A percentile compares a stretch with the other conserved stretches of the same genome.
Conservation (phyloP, 2,113 vertebrate genomes). For the Oncorhynchus masou region DNA sequence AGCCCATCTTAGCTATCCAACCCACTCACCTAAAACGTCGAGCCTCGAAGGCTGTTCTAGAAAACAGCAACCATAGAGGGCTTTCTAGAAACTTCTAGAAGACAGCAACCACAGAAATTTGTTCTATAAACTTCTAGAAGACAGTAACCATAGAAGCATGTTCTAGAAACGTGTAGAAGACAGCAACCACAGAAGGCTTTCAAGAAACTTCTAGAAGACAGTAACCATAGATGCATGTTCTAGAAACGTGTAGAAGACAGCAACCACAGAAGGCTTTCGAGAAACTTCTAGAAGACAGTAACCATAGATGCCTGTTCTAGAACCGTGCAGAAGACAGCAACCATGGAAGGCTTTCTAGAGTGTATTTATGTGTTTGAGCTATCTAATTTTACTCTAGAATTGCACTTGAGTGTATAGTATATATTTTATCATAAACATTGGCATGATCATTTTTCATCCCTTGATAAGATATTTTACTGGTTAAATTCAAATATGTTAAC, state of each 20-base stretch:
- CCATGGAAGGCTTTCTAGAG: too few species aligned
- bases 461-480: neutral
- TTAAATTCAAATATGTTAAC: neutral
- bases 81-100: conserved; percentile 4
- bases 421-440: neutral
- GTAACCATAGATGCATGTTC: neutral
- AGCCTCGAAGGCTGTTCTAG: neutral
- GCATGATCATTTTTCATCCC: neutral
- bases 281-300: too few species aligned
- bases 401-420: conserved; percentile 46
- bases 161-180: too few species aligned
- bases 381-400: conserved; percentile 53
- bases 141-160: too few species aligned
- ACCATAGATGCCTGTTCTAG: too few species aligned
- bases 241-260: neutral
- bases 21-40: conserved; percentile 1
- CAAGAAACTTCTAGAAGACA: too few species aligned
- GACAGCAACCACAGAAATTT: too few species aligned
- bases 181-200: too few species aligned
- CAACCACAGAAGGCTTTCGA: too few species aligned
- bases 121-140: too few species aligned
- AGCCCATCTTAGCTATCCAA: conserved; percentile 27
- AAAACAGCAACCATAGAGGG: neutral
- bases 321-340: too few species aligned
- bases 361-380: neutral